Base-by-base conservation (phyloP, 1,140 invertebrate genomes). In the Mylabris phalerata region DNA sequence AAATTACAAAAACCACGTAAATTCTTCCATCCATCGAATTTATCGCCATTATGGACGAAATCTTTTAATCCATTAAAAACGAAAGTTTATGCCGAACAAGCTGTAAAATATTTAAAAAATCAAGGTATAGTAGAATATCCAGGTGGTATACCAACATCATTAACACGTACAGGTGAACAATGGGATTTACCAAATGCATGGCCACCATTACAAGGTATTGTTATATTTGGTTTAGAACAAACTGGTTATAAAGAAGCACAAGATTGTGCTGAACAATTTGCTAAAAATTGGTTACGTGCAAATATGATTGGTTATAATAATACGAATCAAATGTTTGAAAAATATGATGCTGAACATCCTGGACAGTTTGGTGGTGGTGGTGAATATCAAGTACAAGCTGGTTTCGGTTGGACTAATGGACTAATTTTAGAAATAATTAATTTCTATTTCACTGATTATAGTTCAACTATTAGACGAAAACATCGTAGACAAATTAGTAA, bases 391-490 rank as follows among this genome's bases (percentile, higher is more conserved):
- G 87, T 93, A 0, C 92, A 95, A 72, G 79, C 81, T 13, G 94
- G 94, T n/a, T 97, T 97, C 70, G 93, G 93, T 3, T 98, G 93
- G 93, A 90, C 89, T 0, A 97, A 96, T 72, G 94, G 93, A 2
- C 86, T 94, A 1, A 38, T 49, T 10, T 55, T 60, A 3, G 49
- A 51, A 10, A 41, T 59, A 10, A 59, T 59, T 9, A 40, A 38
- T 10, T 13, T 7, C 11, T 52, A 24, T 42, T 52, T 43, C 42
- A 51, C 38, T 4, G 41, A 42, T 42, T 5, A 32, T 32, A 32
- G 32, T 32, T 32, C 7, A 32, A 4, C 4, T 2, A 32, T 5
- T 32, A 32, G 7, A 32, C 32, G 7, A 32, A 32, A 32, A 32
- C 4, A 1, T 32, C 32, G 32, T 3, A 2, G 19, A 19, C 19